A percentile compares a stretch with the other conserved stretches of the same genome.
phyloP scores from a whole-genome alignment of 2,888 invertebrate genomes.

The Sipunculus nudus region DNA sequence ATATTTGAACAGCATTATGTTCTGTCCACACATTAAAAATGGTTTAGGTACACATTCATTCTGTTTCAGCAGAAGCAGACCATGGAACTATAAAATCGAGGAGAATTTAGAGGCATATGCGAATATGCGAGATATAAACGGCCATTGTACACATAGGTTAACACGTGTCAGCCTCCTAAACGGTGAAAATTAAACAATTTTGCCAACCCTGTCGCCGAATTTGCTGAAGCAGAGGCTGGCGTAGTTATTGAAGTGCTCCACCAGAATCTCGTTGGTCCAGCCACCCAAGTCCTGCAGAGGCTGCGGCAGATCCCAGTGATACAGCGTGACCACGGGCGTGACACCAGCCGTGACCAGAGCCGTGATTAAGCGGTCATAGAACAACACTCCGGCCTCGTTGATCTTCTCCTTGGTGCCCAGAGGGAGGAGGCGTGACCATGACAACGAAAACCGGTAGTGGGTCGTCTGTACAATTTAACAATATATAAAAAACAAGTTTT shows the following conservation, averaged over 20 bases:
- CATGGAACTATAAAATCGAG: too few species aligned
- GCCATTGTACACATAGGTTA: too few species aligned
- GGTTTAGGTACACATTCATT: too few species aligned
- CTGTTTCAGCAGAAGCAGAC: too few species aligned
- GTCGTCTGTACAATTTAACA: too few species aligned
- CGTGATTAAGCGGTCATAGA: conserved; percentile 81
- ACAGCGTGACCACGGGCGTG: conserved; percentile 72
- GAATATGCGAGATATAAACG: too few species aligned
- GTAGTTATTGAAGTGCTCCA: conserved; percentile 63
- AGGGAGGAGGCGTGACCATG: conserved; percentile 81
- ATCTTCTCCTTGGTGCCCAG: conserved; percentile 69
- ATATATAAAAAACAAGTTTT: too few species aligned
- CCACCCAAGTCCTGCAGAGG: conserved; percentile 65
- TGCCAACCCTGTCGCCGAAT: conserved; percentile 66
- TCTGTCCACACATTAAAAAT: too few species aligned
- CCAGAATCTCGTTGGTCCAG: conserved; percentile 59
- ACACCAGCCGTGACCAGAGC: conserved; percentile 73
- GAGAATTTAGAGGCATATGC: too few species aligned
- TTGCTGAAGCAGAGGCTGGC: conserved; percentile 59
- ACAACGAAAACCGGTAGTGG: conserved; percentile 69
- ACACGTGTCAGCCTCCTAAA: too few species aligned
- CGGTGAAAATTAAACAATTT: too few species aligned
- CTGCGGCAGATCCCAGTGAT: conserved; percentile 66
- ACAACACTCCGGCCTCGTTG: conserved; percentile 77
- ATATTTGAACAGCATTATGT: too few species aligned